These are phyloP conservation scores for Archaeoteleia sp. DNA, from an alignment of 2,888 invertebrate species.

Conservation along the genomic window DNA sequence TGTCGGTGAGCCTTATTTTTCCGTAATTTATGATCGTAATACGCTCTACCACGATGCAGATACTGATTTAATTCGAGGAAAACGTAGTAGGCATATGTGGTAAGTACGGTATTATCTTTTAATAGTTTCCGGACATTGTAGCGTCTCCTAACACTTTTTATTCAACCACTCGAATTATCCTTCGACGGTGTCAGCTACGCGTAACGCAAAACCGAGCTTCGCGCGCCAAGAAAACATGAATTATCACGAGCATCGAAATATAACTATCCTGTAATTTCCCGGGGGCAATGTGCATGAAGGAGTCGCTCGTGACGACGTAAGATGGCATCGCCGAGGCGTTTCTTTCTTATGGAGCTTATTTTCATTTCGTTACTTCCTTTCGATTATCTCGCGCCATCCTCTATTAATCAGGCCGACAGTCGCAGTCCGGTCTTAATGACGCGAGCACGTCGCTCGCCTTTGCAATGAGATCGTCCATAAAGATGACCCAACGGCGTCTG, in stretches of 20 bases:
- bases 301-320: constrained; percentile 54
- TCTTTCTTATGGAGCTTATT: constrained; percentile 62
- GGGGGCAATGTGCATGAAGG: constrained; percentile 51
- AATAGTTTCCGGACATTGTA: constrained; percentile 56
- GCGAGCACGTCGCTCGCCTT: constrained; percentile 64
- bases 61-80: constrained; percentile 53
- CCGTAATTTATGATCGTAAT: constrained; percentile 48
- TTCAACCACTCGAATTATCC: constrained; percentile 53
- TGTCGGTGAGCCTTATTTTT: constrained; percentile 47
- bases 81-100: constrained; percentile 43
- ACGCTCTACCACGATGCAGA: constrained; percentile 41
- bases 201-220: constrained; percentile 54
- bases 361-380: constrained; percentile 73
- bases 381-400: constrained; percentile 73
- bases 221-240: constrained; percentile 57
- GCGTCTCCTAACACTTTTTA: constrained; percentile 53
- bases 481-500: constrained; percentile 68
- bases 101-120: constrained; percentile 52
- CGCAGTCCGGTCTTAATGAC: constrained; percentile 71
- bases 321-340: constrained; percentile 61
- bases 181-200: constrained; percentile 56
- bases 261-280: constrained; percentile 56
- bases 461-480: constrained; percentile 70
- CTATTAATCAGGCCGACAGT: constrained; percentile 74
- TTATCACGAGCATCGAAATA: constrained; percentile 59